These are phyloP conservation scores for Eilema depressum DNA, from an alignment of 2,888 invertebrate genomes.

Conservation along the genomic window DNA sequence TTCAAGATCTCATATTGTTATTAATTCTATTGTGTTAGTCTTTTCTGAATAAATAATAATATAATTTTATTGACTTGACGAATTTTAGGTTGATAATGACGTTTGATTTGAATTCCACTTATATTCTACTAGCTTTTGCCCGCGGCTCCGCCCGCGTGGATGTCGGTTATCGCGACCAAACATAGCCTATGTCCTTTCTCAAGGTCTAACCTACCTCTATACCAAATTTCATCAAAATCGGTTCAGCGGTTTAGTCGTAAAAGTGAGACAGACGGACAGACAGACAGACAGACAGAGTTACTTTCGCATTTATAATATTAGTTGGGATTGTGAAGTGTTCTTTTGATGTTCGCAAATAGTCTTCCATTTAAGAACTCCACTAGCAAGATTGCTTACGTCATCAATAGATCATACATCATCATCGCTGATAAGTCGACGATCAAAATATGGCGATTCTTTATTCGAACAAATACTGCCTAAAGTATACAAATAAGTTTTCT, in stretches of 20 bases:
- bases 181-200: no score
- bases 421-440: conserved; percentile 1
- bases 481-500: conserved; percentile 4
- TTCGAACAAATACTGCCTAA: not conserved
- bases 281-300: no score
- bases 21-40: not conserved
- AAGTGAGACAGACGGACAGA: no score
- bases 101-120: not conserved
- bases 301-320: no score
- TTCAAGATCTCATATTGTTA: not conserved
- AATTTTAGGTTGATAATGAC: not conserved
- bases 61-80: not conserved
- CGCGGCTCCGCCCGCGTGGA: no score
- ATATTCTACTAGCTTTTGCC: no score
- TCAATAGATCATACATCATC: not conserved
- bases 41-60: not conserved
- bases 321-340: not conserved
- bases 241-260: no score
- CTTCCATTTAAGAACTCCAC: not conserved
- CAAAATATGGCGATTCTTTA: not conserved
- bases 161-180: no score
- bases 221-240: no score
- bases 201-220: no score
- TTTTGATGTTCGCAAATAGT: not conserved
- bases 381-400: not conserved